phyloP scores from a whole-genome alignment of 2,113 vertebrate species.

The Otolemur garnettii region DNA sequence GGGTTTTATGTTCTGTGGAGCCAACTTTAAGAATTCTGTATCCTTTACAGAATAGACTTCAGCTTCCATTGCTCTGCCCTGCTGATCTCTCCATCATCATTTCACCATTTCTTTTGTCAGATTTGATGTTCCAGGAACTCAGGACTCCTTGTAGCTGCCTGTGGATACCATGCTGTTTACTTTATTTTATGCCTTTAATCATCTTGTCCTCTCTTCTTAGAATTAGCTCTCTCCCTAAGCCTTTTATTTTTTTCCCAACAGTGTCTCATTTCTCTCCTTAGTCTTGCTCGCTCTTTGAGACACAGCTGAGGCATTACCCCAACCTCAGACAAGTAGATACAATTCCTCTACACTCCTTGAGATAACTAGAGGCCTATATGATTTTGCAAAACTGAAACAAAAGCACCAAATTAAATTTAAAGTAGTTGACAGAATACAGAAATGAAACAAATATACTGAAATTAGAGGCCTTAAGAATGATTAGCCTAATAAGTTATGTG shows the following conservation, averaged over 20 bases:
- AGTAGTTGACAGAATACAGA: not conserved
- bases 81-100: not conserved
- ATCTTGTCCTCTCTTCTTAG: not conserved
- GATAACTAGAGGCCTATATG: not conserved
- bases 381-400: not conserved
- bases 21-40: not conserved
- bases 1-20: not conserved
- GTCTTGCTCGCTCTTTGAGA: not conserved
- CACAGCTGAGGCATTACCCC: not conserved
- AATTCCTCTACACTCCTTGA: not conserved
- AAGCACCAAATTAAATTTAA: not conserved
- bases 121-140: too few relatives aligned
- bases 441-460: not conserved
- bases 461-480: slow-evolving; percentile 30
- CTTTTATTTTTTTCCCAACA: not conserved
- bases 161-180: not conserved
- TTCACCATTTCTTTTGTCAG: not conserved
- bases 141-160: not conserved
- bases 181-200: not conserved
- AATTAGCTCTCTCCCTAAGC: not conserved
- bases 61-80: not conserved
- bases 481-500: not conserved
- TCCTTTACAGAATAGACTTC: not conserved
- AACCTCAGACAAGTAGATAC: not conserved
- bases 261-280: not conserved